Evolutionary conservation across 2,888 invertebrate species (phyloP), one percentile per base, ranked within the genome.

Genomic region (Isotomurus palustris): DNA sequence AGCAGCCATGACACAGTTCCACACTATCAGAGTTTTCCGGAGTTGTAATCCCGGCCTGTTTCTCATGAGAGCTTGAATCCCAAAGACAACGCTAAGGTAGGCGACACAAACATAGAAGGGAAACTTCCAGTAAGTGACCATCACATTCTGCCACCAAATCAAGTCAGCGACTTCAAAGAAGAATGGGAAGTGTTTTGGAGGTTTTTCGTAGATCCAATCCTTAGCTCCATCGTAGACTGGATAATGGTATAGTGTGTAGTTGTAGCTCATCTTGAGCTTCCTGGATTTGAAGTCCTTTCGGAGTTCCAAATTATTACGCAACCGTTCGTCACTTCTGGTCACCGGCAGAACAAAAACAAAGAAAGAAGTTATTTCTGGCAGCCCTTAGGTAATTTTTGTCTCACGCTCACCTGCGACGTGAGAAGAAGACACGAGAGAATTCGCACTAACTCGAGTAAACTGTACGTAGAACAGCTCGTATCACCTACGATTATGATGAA

Each of bases 81-180:
- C 56, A 52, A 64, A 64, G 1, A 64, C 58, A 3, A 56, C 29
- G 10, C 52, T 43, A 3, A 64, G 49, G 25, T 64, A 64, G 12
- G 41, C 53, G 3, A 52, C 58, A 24, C 55, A 51, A 10, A 60
- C 58, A 28, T 50, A 58, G 21, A 64, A 58, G 2, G 64, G 64
- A 29, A 64, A 44, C 27, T 32, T 51, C 45, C 56, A 58, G 17
- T 60, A 47, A 3, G 56, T 56, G 5, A 60, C 29, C 64, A 64
- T 64, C 53, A 60, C 55, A 25, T 60, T 60, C 43, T 64, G 64
- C 60, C 60, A 64, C 60, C 64, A 64, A 10, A 64, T 53, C 49
- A 64, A 44, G 36, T 64, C 56, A 8, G 56, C 56, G 2, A 56
- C 44, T 48, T 64, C 64, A 32, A 64, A 64, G 25, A 53, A 52